These are phyloP conservation scores for Agrotis clavis DNA, from an alignment of 2,888 invertebrate genomes.

Conservation along the genomic window DNA sequence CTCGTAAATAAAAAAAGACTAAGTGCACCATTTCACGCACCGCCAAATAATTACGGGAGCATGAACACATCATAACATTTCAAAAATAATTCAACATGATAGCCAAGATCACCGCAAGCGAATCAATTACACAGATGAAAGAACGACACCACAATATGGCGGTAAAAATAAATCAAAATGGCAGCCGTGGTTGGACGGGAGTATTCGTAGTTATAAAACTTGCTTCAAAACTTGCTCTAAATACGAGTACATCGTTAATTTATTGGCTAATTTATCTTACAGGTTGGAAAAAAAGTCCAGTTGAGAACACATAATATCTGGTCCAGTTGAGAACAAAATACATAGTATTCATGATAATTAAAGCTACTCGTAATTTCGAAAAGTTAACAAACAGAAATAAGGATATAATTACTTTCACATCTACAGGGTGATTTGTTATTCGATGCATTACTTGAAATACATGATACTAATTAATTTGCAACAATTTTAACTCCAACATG, in stretches of 20 bases:
- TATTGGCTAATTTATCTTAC: neutral
- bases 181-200: neutral
- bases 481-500: too few relatives aligned
- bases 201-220: slow-evolving; percentile 5
- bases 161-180: slow-evolving; percentile 15
- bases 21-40: neutral
- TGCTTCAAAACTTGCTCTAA: neutral
- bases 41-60: neutral
- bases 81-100: neutral
- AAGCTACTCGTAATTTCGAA: too few relatives aligned
- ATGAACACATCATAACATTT: slow-evolving; percentile 24
- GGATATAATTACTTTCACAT: too few relatives aligned
- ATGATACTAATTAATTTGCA: too few relatives aligned
- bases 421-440: too few relatives aligned
- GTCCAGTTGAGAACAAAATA: neutral
- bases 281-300: neutral
- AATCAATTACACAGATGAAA: slow-evolving; percentile 29
- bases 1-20: neutral
- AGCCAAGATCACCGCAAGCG: neutral
- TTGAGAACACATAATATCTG: too few relatives aligned
- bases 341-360: too few relatives aligned
- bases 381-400: too few relatives aligned
- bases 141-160: neutral
- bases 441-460: too few relatives aligned
- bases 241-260: neutral